Base-by-base conservation (phyloP, 1,140 invertebrate species). In the Palaemon carinicauda region DNA sequence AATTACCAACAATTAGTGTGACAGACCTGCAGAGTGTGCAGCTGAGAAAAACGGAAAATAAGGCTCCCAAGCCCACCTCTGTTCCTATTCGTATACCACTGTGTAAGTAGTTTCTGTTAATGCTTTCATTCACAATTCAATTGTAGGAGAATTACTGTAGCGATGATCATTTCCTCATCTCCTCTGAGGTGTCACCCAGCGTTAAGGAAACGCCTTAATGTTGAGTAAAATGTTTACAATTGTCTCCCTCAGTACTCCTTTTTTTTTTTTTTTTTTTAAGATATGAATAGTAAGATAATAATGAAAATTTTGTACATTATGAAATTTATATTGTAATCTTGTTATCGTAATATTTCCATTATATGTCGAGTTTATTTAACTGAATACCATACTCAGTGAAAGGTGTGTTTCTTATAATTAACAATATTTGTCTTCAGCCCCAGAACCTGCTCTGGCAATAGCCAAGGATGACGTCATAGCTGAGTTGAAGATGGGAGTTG, bases 401-500 rank as follows among this genome's bases (percentile, higher is more conserved):
- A n/a, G n/a, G n/a, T n/a, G n/a, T n/a, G n/a, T n/a, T n/a, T n/a
- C n/a, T n/a, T n/a, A n/a, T n/a, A n/a, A n/a, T n/a, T n/a, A n/a
- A n/a, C n/a, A n/a, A n/a, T n/a, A n/a, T n/a, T n/a, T n/a, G n/a
- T n/a, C n/a, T n/a, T n/a, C 78, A 79, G 73, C 78, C 17, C 65
- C 81, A 15, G 88, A 87, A 54, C 54, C 74, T 12, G 29, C 60
- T 4, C 33, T 87, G 12, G 75, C 56, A 12, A 71, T 83, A 54
- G 94, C 94, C 85, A 97, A 97, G 91, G 96, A 95, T 19, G 96
- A 97, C 91, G 91, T 98, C 27, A 98, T 97, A 74, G 96, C 96
- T 24, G 97, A 97, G 91, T 91, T 98, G 53, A 97, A 98, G 91
- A 94, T 96, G 92, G 96, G 96, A 0, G 97, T 96, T 91, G 96